These are phyloP conservation scores for Caenorhabditis virilis DNA, from an alignment of 2,888 invertebrate species.

Conservation along the genomic window DNA sequence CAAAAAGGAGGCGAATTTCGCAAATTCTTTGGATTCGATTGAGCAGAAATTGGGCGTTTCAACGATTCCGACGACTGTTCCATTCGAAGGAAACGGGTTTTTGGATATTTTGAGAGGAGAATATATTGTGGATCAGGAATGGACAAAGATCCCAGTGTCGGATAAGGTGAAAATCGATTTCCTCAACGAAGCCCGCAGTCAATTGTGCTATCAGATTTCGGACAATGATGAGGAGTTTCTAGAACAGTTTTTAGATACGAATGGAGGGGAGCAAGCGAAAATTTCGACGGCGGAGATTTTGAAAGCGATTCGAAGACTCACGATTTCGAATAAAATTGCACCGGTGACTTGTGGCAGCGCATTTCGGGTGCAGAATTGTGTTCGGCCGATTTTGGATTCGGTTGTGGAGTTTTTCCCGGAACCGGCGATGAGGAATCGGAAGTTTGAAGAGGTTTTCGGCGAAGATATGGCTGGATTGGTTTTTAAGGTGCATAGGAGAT, in stretches of 20 bases:
- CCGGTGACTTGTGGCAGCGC: slow-evolving; percentile 46
- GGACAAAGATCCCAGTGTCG: no score
- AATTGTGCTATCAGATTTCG: slow-evolving; percentile 73
- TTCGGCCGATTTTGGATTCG: slow-evolving; percentile 28
- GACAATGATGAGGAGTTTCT: slow-evolving; percentile 81
- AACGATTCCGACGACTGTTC: slow-evolving; percentile 17
- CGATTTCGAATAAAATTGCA: slow-evolving; percentile 15
- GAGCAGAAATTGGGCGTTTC: slow-evolving; percentile 50
- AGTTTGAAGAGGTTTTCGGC: slow-evolving; percentile 73
- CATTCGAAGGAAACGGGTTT: not conserved
- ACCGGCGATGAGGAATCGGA: slow-evolving; percentile 75
- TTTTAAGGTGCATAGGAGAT: no score
- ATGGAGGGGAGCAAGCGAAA: slow-evolving; percentile 24
- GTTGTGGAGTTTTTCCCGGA: slow-evolving; percentile 75
- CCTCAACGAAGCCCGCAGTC: slow-evolving; percentile 33
- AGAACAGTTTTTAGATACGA: slow-evolving; percentile 34
- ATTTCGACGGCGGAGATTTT: slow-evolving; percentile 4
- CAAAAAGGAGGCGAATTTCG: slow-evolving; percentile 69
- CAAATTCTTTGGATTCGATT: slow-evolving; percentile 52
- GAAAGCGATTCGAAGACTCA: slow-evolving; percentile 8
- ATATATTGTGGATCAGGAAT: slow-evolving; percentile 8
- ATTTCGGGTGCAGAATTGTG: slow-evolving; percentile 20
- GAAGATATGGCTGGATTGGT: slow-evolving; percentile 80
- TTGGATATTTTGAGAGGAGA: no score
- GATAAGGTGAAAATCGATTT: no score